phyloP scores from a whole-genome alignment of 2,113 vertebrate species.

The Prolemur simus region DNA sequence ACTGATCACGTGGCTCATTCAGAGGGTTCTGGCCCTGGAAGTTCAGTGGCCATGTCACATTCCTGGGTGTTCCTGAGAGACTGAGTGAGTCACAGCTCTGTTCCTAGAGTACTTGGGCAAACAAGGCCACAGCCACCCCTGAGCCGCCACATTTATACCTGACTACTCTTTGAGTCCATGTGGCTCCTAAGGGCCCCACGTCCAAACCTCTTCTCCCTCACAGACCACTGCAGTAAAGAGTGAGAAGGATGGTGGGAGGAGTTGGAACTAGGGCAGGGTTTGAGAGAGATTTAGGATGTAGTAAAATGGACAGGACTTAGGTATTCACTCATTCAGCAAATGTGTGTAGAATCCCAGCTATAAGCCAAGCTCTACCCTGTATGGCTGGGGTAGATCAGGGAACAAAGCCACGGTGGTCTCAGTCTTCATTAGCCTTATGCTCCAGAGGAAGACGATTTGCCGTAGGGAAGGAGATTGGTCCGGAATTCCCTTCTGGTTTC shows the following conservation, averaged over 20 bases:
- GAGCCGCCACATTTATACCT: background rate
- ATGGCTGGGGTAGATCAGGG: background rate
- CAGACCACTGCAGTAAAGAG: background rate
- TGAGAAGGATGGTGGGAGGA: background rate
- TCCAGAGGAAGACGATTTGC: background rate
- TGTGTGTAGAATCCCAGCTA: background rate
- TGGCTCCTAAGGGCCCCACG: background rate
- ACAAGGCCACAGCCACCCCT: background rate
- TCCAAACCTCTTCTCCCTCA: background rate
- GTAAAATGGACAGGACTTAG: background rate
- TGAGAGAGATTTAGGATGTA: background rate
- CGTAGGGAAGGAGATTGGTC: accelerated
- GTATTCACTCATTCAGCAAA: background rate
- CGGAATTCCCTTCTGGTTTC: background rate
- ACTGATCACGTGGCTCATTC: background rate
- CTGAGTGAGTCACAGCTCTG: background rate
- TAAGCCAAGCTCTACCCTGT: background rate
- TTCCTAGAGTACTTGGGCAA: background rate
- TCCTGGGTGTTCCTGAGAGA: background rate
- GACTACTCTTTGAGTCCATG: accelerated
- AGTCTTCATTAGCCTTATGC: background rate
- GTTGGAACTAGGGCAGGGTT: background rate
- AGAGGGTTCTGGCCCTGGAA: background rate
- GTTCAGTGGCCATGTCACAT: background rate
- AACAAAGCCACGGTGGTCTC: background rate